Base-by-base conservation (phyloP, 1,140 invertebrate species). In the Arctopsyche grandis region DNA sequence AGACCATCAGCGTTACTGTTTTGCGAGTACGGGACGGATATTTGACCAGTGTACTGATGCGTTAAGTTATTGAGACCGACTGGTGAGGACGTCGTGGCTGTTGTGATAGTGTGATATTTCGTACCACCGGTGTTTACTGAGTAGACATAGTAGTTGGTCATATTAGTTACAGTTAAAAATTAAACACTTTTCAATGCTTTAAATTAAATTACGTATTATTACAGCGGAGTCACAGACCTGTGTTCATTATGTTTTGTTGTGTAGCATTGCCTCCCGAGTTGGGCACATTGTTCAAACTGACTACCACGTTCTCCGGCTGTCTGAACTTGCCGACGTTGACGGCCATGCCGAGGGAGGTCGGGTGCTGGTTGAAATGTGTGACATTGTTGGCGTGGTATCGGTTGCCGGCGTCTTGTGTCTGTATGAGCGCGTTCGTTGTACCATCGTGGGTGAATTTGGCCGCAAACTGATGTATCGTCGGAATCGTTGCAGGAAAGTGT, bases 391-490 rank as follows among this genome's bases (percentile, higher is more conserved):
- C 56, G 80, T 82, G 81, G 80, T 81, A 81, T 52, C 82, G 79
- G 76, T 83, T 83, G 10, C 80, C 82, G 22, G 66, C 12, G 77
- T 83, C 81, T 81, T 83, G 84, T 66, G 78, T 78, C 76, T 82
- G 84, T 60, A 82, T 81, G 69, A 82, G 81, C n/a, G 80, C 80
- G 46, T 76, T 83, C 63, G 80, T 80, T 46, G 74, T 78, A 78
- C 88, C 88, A 81, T 90, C 88, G 83, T 91, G 90, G 56, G 88
- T 86, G 77, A 88, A 87, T 83, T 88, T 88, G 19, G 87, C 87
- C 1, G 90, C 88, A 83, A 91, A 91, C 83, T 92, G 91, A 86
- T 91, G 91, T 79, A 92, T 91, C 77, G 90, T 89, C 63, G 91
- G 90, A 84, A 91, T 91, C 48, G 90, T 88, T 81, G 90, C 88